These are phyloP conservation scores for Cantharis rufa DNA, from an alignment of 2,888 invertebrate genomes.

Conservation along the genomic window DNA sequence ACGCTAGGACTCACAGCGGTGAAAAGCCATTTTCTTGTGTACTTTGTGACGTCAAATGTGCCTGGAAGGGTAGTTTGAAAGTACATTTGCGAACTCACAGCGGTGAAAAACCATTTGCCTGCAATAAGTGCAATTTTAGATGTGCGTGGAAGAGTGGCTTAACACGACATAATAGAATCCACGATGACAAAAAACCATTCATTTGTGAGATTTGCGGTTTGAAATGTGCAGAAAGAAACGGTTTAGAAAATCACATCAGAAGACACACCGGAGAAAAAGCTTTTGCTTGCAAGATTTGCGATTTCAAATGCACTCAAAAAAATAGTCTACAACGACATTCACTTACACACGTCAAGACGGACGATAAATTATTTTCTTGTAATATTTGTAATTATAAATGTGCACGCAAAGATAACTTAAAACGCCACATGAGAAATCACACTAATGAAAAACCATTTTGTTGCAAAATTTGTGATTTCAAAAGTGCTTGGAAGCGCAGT, in stretches of 20 bases:
- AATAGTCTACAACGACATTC: neutral
- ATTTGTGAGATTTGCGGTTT: neutral
- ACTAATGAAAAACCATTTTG: neutral
- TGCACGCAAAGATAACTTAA: neutral
- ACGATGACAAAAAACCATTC: neutral
- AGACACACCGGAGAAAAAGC: neutral
- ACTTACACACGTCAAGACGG: neutral
- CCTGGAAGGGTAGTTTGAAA: neutral
- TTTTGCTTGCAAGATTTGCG: neutral
- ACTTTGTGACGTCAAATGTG: neutral
- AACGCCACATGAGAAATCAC: neutral
- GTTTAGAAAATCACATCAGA: neutral
- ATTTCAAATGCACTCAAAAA: neutral
- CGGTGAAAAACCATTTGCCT: neutral
- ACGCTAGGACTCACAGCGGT: neutral
- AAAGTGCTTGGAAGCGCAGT: neutral
- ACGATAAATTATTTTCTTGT: neutral
- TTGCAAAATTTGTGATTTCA: neutral
- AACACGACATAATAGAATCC: neutral
- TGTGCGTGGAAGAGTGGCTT: neutral
- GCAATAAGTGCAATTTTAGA: neutral
- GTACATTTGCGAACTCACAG: neutral
- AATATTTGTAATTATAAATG: neutral
- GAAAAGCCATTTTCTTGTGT: neutral
- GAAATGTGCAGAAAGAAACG: neutral